These are phyloP conservation scores for Gastracanthus pulcherrimus DNA, from an alignment of 2,888 invertebrate genomes.

Conservation along the genomic window DNA sequence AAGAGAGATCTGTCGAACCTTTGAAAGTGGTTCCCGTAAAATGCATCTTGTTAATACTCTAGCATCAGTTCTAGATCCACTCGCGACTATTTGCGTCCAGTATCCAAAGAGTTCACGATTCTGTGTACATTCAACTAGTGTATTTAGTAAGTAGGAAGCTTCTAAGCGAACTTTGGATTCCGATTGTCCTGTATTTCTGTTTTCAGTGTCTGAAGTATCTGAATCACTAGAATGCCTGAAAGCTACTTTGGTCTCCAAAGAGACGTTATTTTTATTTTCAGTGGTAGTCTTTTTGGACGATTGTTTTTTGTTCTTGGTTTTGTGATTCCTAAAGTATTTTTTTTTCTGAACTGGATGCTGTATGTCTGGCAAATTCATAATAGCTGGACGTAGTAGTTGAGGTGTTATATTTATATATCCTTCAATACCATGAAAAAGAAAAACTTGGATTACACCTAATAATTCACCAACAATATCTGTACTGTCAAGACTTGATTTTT, in stretches of 20 bases:
- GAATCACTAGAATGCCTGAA: slow-evolving; percentile 69
- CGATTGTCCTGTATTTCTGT: slow-evolving; percentile 54
- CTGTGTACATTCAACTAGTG: slow-evolving; percentile 63
- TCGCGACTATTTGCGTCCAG: slow-evolving; percentile 74
- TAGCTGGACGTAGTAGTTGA: slow-evolving; percentile 69
- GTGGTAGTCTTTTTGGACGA: slow-evolving; percentile 20
- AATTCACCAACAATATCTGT: slow-evolving; percentile 68
- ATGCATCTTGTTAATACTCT: slow-evolving; percentile 70
- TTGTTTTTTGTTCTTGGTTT: slow-evolving; percentile 42
- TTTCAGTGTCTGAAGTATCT: slow-evolving; percentile 70
- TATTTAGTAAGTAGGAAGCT: slow-evolving; percentile 67
- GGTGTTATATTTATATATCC: slow-evolving; percentile 66
- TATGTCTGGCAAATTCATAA: slow-evolving; percentile 73
- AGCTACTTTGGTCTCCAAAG: slow-evolving; percentile 2
- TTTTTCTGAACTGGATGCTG: slow-evolving; percentile 66
- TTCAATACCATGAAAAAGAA: slow-evolving; percentile 71
- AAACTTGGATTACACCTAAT: slow-evolving; percentile 70
- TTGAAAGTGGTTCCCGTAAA: slow-evolving; percentile 69
- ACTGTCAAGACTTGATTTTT: slow-evolving; percentile 60
- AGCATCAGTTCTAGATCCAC: slow-evolving; percentile 67
- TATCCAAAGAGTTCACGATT: slow-evolving; percentile 73
- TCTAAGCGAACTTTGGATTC: slow-evolving; percentile 69
- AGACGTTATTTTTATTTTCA: slow-evolving; percentile 33
- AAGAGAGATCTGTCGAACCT: slow-evolving; percentile 68
- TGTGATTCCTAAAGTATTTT: slow-evolving; percentile 55